Evolutionary conservation across 2,888 invertebrate species (phyloP).

Genomic region (Andrena haemorrhoa): DNA sequence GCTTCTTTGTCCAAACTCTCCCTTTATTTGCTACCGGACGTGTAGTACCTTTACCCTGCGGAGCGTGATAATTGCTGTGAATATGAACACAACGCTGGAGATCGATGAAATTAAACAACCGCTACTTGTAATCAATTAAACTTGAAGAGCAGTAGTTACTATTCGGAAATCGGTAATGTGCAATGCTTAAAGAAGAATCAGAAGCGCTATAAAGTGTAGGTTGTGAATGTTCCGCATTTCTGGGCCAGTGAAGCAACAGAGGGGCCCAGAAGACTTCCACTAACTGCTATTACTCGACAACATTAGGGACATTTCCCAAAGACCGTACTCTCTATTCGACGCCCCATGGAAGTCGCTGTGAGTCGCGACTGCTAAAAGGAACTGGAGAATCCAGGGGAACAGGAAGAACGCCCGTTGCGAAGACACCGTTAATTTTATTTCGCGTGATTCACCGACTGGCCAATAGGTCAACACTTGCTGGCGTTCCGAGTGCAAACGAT

Average conservation of each 20-base stretch:
- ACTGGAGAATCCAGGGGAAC: conserved; percentile 19
- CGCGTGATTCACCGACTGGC: conserved; percentile 20
- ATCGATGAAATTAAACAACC: too few relatives aligned
- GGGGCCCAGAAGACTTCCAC: neutral
- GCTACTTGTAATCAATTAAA: too few relatives aligned
- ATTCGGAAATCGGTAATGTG: too few relatives aligned
- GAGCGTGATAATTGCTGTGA: neutral
- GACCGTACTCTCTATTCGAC: conserved; percentile 35
- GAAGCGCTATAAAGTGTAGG: too few relatives aligned
- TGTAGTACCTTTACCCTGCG: neutral
- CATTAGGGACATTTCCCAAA: conserved; percentile 21
- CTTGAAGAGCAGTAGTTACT: too few relatives aligned
- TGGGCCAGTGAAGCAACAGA: neutral
- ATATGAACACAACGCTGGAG: neutral
- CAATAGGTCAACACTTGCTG: conserved; percentile 13
- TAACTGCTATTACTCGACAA: conserved; percentile 31
- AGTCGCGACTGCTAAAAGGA: conserved; percentile 35
- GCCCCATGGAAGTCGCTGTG: conserved; percentile 30
- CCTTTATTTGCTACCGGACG: neutral
- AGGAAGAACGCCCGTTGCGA: conserved; percentile 58
- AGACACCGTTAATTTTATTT: conserved; percentile 32
- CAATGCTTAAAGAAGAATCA: too few relatives aligned
- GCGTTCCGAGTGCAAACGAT: neutral
- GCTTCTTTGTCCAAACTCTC: neutral
- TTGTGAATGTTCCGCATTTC: neutral